Evolutionary conservation across 2,113 vertebrate species (phyloP), one percentile per base, ranked within the genome.

Genomic region (Pelusios castaneus): DNA sequence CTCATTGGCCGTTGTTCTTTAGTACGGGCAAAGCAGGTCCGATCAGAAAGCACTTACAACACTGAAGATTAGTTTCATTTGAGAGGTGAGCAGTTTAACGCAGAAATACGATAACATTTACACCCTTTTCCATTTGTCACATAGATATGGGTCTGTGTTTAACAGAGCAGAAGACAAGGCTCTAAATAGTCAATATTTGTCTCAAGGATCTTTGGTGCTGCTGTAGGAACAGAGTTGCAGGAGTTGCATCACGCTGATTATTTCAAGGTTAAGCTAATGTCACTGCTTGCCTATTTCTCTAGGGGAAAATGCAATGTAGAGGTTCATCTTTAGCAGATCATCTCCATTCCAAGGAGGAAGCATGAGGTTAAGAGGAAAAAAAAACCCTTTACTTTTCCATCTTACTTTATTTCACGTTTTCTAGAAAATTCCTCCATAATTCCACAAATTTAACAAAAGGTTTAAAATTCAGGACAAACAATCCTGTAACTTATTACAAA

Each of bases 391-490:
- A 79, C 93, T 97, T 98, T 97, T 97, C 97, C 96, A 95, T 97
- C 96, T 97, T 95, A 97, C 97, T 98, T 98, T 98, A 98, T 98
- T 98, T 98, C 97, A 97, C 93, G 83, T 98, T 98, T 97, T 96
- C 98, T 98, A 98, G 97, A 98, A 98, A 98, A 98, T 97, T 97
- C 98, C 98, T 98, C 98, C 97, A 97, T 97, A 97, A 97, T 98
- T 97, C 98, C 98, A 98, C 98, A 98, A 98, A 95, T 98, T 98
- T 98, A 98, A 97, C 97, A 97, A 98, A 97, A 98, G 97, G 96
- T 97, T 98, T 98, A 98, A 98, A 98, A 98, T 95, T 94, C 97
- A 98, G 98, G 98, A 98, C 97, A 85, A 98, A 98, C 96, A 90
- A 97, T 97, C 98, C 98, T 98, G 97, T 92, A 95, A 97, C 75